Percentiles rank a stretch among this genome's conserved stretches.
Evolutionary conservation across 2,888 invertebrate species (phyloP).

Genomic region (Leptinotarsa haldemani): DNA sequence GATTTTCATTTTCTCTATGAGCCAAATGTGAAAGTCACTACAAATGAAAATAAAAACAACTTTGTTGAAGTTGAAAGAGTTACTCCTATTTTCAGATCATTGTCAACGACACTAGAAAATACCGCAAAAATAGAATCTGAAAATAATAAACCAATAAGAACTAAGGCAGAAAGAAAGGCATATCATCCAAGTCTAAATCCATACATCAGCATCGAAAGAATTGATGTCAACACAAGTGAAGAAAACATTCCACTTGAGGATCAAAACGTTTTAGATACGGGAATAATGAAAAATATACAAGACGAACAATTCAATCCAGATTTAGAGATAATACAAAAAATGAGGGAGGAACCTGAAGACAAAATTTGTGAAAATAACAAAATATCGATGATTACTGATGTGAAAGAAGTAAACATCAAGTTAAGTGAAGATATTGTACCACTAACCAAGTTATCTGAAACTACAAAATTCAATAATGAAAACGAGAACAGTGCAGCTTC

Average conservation of each 20-base stretch:
- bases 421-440: neutral
- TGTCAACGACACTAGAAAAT: neutral
- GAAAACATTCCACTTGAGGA: neutral
- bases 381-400: neutral
- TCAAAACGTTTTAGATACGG: constrained; percentile 1
- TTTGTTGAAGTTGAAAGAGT: neutral
- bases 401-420: neutral
- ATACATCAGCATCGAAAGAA: neutral
- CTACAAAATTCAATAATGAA: neutral
- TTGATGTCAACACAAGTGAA: neutral
- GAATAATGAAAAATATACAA: neutral
- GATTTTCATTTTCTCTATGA: constrained; percentile 15
- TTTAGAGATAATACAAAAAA: neutral
- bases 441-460: neutral
- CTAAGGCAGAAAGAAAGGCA: constrained; percentile 9
- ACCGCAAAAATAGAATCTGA: neutral
- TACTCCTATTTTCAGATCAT: neutral
- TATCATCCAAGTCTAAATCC: constrained; percentile 2
- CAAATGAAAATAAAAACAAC: neutral
- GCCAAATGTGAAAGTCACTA: neutral
- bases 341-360: neutral
- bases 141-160: constrained; percentile 5
- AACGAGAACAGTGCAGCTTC: neutral
- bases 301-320: neutral
- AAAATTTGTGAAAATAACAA: neutral